A percentile compares a stretch with the other conserved stretches of the same genome.
Conservation (phyloP, 2,888 invertebrate genomes). For the Tachina lurida region DNA sequence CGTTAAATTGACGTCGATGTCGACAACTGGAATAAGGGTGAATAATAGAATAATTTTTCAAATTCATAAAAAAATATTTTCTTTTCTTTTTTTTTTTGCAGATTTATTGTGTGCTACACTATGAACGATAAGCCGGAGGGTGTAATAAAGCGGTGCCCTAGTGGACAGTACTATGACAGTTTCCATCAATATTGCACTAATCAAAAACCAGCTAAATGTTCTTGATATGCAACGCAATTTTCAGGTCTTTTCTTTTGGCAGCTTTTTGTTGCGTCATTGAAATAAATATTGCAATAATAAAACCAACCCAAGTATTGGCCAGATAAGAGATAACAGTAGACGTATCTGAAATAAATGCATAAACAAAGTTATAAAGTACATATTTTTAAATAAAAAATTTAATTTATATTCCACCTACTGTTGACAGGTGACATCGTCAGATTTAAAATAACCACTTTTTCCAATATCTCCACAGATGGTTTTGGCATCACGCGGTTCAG, state of each 20-base stretch:
- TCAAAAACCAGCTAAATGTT: conserved; percentile 38
- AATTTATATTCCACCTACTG: conserved; percentile 66
- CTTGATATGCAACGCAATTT: conserved; percentile 57
- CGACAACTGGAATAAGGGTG: no score
- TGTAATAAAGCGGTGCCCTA: conserved; percentile 19
- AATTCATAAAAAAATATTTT: background rate
- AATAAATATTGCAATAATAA: conserved; percentile 71
- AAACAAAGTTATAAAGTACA: background rate
- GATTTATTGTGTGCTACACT: conserved; percentile 39
- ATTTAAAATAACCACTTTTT: conserved; percentile 54
- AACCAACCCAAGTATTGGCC: conserved; percentile 73
- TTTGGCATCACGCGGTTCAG: conserved; percentile 55
- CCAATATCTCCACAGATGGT: conserved; percentile 62
- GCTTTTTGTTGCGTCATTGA: conserved; percentile 62
- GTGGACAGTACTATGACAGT: conserved; percentile 34
- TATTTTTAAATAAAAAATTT: background rate
- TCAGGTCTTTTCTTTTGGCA: conserved; percentile 71
- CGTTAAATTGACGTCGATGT: no score
- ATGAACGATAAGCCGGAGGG: conserved; percentile 18
- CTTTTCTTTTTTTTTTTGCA: conserved; percentile 6
- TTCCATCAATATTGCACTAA: background rate
- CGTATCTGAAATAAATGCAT: conserved; percentile 67
- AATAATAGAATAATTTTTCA: no score
- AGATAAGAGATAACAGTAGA: conserved; percentile 72
- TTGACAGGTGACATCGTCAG: conserved; percentile 72